These are phyloP conservation scores for Salvelinus sp. DNA, from an alignment of 2,113 vertebrate species.

Conservation along the genomic window DNA sequence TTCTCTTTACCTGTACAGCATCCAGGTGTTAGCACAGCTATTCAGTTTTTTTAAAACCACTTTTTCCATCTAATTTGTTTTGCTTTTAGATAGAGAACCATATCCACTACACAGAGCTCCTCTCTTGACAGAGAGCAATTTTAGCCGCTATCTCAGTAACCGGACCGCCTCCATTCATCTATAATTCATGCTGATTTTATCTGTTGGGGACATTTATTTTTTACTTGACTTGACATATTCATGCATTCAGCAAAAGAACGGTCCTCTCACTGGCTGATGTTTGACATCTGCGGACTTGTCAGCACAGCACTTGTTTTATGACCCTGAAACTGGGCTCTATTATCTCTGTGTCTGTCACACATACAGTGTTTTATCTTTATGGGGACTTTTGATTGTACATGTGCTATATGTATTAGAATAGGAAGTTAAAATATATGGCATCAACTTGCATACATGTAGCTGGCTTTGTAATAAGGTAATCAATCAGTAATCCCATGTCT, in stretches of 20 bases:
- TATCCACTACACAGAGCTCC: slow-evolving; percentile 22
- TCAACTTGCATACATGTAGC: background rate
- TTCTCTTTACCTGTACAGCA: background rate
- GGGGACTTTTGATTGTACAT: too few species aligned
- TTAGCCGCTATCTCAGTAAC: slow-evolving; percentile 62
- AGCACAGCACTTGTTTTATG: background rate
- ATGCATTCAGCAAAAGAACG: slow-evolving; percentile 14
- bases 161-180: slow-evolving; percentile 67
- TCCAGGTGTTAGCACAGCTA: background rate
- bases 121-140: background rate
- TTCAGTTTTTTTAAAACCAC: background rate
- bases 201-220: slow-evolving; percentile 57
- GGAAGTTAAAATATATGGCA: too few species aligned
- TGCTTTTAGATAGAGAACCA: slow-evolving; percentile 17
- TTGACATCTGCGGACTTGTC: background rate
- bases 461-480: background rate
- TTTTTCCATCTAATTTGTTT: slow-evolving; percentile 9
- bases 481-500: background rate
- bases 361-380: too few species aligned
- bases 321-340: background rate
- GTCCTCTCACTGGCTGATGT: background rate
- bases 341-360: too few species aligned
- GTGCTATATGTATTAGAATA: too few species aligned
- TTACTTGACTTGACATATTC: slow-evolving; percentile 59
- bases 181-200: slow-evolving; percentile 65